Conservation (phyloP, 2,113 vertebrate species). For the Mirounga angustirostris region DNA sequence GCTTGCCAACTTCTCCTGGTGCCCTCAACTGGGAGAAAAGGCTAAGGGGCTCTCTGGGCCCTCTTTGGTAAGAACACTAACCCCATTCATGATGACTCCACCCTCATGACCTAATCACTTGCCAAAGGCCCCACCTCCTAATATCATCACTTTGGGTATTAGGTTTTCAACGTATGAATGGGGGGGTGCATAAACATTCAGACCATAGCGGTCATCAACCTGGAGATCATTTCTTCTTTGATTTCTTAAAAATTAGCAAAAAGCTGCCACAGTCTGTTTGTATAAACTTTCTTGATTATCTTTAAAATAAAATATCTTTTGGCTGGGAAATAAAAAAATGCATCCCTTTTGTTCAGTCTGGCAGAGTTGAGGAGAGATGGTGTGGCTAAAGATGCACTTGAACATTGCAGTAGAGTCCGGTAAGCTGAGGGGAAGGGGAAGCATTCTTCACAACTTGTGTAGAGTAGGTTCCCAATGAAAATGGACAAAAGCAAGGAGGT, state of each 20-base stretch:
- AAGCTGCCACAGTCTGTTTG: accelerated
- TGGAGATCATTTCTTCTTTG: background rate
- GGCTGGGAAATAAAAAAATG: background rate
- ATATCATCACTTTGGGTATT: background rate
- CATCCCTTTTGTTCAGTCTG: background rate
- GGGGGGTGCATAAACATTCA: background rate
- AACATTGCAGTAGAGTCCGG: background rate
- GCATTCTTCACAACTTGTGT: background rate
- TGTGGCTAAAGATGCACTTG: background rate
- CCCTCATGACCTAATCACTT: background rate
- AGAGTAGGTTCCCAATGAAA: background rate
- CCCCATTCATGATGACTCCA: background rate
- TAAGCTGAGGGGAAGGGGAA: background rate
- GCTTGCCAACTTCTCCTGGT: background rate
- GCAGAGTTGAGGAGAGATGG: background rate
- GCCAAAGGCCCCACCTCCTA: background rate
- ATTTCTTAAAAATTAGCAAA: background rate
- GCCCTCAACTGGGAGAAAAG: background rate
- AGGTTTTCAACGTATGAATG: background rate
- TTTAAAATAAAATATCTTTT: conserved; percentile 72
- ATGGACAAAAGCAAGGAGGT: background rate
- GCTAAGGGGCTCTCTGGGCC: background rate
- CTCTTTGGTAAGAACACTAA: background rate
- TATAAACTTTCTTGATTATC: background rate
- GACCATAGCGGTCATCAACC: background rate